phyloP scores from a whole-genome alignment of 2,888 invertebrate species.

The Flabesymbios commensalis region DNA sequence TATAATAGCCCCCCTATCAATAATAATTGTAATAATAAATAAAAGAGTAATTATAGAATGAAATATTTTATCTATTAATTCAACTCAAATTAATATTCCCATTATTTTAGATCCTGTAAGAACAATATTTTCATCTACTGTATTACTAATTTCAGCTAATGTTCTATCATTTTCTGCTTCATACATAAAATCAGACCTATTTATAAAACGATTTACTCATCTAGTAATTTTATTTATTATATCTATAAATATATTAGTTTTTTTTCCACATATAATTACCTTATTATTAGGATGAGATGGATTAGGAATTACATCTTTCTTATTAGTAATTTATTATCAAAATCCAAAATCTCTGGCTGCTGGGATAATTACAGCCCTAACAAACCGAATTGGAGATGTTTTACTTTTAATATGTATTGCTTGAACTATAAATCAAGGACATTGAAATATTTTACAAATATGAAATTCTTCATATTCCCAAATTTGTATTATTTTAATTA shows the following conservation, averaged over 20 bases:
- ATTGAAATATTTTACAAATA: slow-evolving; percentile 62
- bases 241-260: slow-evolving; percentile 73
- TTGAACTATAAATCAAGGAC: slow-evolving; percentile 38
- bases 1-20: no score
- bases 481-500: slow-evolving; percentile 61
- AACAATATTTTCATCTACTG: slow-evolving; percentile 34
- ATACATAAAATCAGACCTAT: slow-evolving; percentile 69
- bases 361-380: slow-evolving; percentile 74
- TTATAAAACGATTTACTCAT: slow-evolving; percentile 70
- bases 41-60: slow-evolving; percentile 16
- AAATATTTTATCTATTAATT: slow-evolving; percentile 5
- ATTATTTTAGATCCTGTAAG: slow-evolving; percentile 25
- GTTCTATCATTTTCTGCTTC: slow-evolving; percentile 71
- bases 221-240: slow-evolving; percentile 71
- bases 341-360: slow-evolving; percentile 73
- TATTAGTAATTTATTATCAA: slow-evolving; percentile 75
- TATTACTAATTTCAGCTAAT: slow-evolving; percentile 68
- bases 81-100: slow-evolving; percentile 9
- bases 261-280: slow-evolving; percentile 72
- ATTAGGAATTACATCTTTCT: slow-evolving; percentile 74
- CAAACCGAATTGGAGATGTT: slow-evolving; percentile 77
- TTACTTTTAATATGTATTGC: slow-evolving; percentile 69
- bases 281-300: slow-evolving; percentile 77
- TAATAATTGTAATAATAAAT: no score
- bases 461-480: slow-evolving; percentile 53